These are phyloP conservation scores for Nephrotoma guestfalica DNA, from an alignment of 2,888 invertebrate species.

Conservation along the genomic window DNA sequence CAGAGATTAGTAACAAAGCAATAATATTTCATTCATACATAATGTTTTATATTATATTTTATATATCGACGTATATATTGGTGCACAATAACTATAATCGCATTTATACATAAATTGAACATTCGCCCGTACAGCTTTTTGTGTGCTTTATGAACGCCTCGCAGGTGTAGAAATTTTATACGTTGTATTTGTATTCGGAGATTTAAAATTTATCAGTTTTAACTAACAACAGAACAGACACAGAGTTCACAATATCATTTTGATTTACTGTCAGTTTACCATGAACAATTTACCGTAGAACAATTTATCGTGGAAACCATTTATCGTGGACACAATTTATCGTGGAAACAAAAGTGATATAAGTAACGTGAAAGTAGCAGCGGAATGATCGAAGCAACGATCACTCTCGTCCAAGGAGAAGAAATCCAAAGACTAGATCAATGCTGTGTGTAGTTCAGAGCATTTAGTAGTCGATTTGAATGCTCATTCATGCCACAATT, in stretches of 20 bases:
- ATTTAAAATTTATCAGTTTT: neutral
- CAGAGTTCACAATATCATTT: neutral
- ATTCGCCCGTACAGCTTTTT: neutral
- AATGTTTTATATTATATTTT: neutral
- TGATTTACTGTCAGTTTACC: neutral
- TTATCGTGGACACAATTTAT: no score
- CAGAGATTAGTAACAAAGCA: neutral
- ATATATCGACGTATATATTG: no score
- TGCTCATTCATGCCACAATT: no score
- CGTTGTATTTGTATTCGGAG: neutral
- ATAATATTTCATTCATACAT: neutral
- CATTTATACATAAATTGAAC: neutral
- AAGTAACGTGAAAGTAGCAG: no score
- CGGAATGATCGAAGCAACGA: no score
- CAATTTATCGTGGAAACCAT: no score
- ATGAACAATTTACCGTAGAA: no score
- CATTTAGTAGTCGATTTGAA: no score
- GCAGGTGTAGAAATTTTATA: neutral
- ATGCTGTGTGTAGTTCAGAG: no score
- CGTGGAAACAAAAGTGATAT: no score
- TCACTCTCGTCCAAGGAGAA: no score
- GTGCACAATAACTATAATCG: neutral
- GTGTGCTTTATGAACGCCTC: neutral
- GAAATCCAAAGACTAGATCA: no score
- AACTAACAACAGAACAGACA: neutral